Conservation (phyloP, 2,113 vertebrate genomes). For the Engystomops pustulosus region DNA sequence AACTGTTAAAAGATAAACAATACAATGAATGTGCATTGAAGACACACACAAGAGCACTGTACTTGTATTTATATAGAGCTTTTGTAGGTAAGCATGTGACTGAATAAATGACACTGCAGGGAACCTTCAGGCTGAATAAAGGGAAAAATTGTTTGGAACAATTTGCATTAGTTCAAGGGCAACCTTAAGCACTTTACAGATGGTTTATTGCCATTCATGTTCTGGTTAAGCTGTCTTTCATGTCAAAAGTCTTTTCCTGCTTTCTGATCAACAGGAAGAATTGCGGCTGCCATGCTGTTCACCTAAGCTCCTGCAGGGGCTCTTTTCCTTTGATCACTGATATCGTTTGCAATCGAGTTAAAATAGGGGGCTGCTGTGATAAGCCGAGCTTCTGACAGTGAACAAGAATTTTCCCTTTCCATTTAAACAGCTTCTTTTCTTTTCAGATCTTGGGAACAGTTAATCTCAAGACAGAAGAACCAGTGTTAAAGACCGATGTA, state of each 20-base stretch:
- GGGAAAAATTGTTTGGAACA: conserved; percentile 76
- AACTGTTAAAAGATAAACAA: conserved; percentile 61
- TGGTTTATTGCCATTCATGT: conserved; percentile 85
- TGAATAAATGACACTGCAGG: conserved; percentile 77
- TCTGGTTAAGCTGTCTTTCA: conserved; percentile 88
- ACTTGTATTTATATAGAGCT: conserved; percentile 71
- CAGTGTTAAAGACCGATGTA: conserved; percentile 59
- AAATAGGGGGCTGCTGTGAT: conserved; percentile 84
- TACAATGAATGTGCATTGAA: conserved; percentile 63
- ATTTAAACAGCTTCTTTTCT: conserved; percentile 67
- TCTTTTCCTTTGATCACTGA: conserved; percentile 84
- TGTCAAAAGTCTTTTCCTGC: conserved; percentile 93
- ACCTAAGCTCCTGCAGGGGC: conserved; percentile 77
- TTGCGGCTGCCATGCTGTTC: conserved; percentile 76
- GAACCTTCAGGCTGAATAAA: conserved; percentile 67
- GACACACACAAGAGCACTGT: conserved; percentile 72
- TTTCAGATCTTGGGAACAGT: conserved; percentile 73
- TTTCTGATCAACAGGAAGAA: conserved; percentile 86
- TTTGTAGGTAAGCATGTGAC: conserved; percentile 74
- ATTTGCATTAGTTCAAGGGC: conserved; percentile 83
- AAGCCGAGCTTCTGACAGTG: conserved; percentile 78
- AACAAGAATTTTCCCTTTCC: conserved; percentile 70
- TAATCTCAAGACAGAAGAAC: conserved; percentile 64
- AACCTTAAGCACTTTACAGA: conserved; percentile 78
- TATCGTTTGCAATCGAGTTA: conserved; percentile 84